These are phyloP conservation scores for Nemotelus pantherinus DNA, from an alignment of 2,888 invertebrate genomes.

Conservation along the genomic window DNA sequence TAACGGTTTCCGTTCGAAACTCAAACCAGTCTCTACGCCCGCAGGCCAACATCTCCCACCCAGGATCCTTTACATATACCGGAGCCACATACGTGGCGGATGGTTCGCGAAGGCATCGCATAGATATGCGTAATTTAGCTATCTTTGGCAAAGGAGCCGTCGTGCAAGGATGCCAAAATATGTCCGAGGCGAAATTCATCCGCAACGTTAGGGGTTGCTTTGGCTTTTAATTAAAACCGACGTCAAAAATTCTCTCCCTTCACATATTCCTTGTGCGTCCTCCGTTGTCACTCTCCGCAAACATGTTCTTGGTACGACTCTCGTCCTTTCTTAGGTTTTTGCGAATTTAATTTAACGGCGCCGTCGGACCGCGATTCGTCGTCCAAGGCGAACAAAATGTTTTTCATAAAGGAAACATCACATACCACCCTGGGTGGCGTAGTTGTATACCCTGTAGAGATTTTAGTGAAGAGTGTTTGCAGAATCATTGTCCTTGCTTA, in stretches of 20 bases:
- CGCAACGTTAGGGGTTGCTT: slow-evolving; percentile 48
- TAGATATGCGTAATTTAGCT: slow-evolving; percentile 51
- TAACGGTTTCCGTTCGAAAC: slow-evolving; percentile 10
- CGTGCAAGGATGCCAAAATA: slow-evolving; percentile 49
- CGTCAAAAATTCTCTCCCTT: slow-evolving; percentile 47
- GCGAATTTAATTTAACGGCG: slow-evolving; percentile 49
- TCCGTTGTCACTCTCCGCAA: not conserved
- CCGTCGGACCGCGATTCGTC: slow-evolving; percentile 41
- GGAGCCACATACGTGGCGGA: slow-evolving; percentile 35
- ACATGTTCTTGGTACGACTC: slow-evolving; percentile 3
- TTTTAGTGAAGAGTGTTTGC: slow-evolving; percentile 37
- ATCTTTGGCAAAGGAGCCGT: slow-evolving; percentile 47
- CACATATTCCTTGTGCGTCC: slow-evolving; percentile 20
- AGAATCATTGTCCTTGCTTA: slow-evolving; percentile 24
- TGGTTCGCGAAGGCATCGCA: slow-evolving; percentile 48
- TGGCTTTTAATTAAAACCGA: slow-evolving; percentile 51
- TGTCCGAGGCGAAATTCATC: slow-evolving; percentile 46
- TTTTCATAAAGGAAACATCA: slow-evolving; percentile 30
- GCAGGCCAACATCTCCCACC: not conserved
- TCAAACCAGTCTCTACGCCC: not conserved
- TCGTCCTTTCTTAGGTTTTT: slow-evolving; percentile 47
- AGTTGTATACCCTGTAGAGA: slow-evolving; percentile 28
- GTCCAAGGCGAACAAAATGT: slow-evolving; percentile 31
- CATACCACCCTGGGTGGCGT: slow-evolving; percentile 30
- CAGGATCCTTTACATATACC: slow-evolving; percentile 31